Percentiles rank a stretch among this genome's conserved stretches.
Conservation (phyloP, 2,113 vertebrate genomes). For the Cettia cetti region DNA sequence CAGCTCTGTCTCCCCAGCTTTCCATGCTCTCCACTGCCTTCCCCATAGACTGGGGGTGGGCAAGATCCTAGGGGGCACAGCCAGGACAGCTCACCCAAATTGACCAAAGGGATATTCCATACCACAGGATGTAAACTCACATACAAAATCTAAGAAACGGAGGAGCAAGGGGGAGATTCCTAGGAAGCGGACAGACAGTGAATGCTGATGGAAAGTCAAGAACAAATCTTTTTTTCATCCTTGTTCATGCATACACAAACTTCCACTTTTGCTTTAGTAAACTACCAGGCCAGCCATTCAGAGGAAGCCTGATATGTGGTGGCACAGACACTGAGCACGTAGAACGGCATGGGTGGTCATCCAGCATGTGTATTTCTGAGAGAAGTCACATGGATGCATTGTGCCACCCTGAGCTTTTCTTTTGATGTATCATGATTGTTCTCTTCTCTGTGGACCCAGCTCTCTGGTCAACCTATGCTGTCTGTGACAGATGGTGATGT, state of each 20-base stretch:
- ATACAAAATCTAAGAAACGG: not conserved
- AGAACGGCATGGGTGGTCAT: not conserved
- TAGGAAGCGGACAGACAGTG: not conserved
- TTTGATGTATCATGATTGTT: not conserved
- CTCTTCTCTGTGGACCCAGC: not conserved
- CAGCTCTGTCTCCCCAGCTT: not conserved
- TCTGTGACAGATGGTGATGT: accelerated
- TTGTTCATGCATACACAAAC: not conserved
- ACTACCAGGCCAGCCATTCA: not conserved
- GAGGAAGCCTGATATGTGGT: not conserved
- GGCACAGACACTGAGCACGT: not conserved
- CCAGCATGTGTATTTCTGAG: not conserved
- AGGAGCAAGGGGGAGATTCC: not conserved
- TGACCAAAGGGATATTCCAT: not conserved
- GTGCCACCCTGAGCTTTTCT: not conserved
- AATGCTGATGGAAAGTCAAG: not conserved
- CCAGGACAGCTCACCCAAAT: not conserved
- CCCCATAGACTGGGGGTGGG: not conserved
- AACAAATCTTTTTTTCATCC: not conserved
- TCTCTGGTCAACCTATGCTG: not conserved
- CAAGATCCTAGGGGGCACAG: not conserved
- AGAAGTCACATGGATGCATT: not conserved
- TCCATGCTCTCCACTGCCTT: too few relatives aligned
- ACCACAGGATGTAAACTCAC: not conserved
- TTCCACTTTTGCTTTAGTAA: not conserved